These are phyloP conservation scores for Melangyna quadrimaculata DNA, from an alignment of 2,888 invertebrate genomes.

Conservation along the genomic window DNA sequence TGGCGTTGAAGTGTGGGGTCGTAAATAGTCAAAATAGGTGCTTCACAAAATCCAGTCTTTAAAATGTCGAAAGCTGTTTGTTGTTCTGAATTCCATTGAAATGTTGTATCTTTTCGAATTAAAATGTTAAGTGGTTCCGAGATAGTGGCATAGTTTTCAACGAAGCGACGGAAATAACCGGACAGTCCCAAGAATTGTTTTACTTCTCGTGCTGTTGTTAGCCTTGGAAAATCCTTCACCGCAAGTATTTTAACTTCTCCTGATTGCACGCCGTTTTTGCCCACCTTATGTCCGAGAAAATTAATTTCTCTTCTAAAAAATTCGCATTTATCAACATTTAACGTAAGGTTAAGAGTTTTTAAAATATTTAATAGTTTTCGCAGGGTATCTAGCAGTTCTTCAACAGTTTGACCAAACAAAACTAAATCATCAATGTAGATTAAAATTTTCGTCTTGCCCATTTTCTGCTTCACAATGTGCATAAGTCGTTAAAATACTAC, in stretches of 20 bases:
- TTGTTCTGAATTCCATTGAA: too few species aligned
- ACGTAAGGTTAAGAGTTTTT: not conserved
- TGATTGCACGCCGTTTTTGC: not conserved
- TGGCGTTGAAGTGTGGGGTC: too few species aligned
- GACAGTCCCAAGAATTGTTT: not conserved
- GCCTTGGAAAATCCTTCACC: not conserved
- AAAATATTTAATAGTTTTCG: not conserved
- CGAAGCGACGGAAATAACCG: not conserved
- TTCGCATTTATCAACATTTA: not conserved
- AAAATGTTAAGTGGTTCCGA: too few species aligned
- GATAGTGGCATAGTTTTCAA: not conserved
- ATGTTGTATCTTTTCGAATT: too few species aligned
- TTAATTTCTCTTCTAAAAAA: not conserved
- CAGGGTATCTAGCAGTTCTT: not conserved
- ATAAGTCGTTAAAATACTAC: not conserved
- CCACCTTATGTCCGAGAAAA: not conserved
- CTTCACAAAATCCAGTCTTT: too few species aligned
- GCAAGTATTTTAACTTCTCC: not conserved
- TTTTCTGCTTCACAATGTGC: not conserved
- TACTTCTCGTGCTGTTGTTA: not conserved
- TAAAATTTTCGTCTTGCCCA: not conserved
- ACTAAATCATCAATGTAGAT: not conserved
- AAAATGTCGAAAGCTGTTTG: too few species aligned
- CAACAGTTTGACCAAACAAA: not conserved
- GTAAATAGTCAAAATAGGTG: too few species aligned